Base-by-base conservation (phyloP, 2,113 vertebrate genomes). In the Solea solea region DNA sequence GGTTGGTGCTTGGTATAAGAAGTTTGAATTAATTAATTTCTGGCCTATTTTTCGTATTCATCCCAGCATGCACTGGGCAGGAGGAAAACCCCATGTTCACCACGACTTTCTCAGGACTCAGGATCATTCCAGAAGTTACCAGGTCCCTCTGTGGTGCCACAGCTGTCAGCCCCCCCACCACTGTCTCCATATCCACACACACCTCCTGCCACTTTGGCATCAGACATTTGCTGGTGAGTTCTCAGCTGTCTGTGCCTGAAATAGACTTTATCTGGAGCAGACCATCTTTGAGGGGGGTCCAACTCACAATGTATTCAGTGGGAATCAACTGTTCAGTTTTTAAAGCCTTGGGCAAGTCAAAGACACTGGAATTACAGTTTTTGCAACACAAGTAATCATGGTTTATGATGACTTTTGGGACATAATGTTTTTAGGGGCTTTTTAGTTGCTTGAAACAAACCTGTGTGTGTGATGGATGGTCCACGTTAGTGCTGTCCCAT, bases 191-290 rank as follows among this genome's bases (percentile, higher is more conserved):
- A 58, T 46, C n/a, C 72, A 34, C 77, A 51, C 83, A 71, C 67
- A 34, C 65, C 83, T 27, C 80, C 72, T 25, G 7, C 58, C 64
- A 74, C 54, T 75, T 76, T 65, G 70, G 58, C 63, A 80, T 80
- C 81, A 81, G 76, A 85, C 92, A 93, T 93, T 93, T 93, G 86
- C 89, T 88, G 41, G 86, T 79, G 68, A 83, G 83, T 89, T 90
- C 91, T 94, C 94, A 95, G 92, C 93, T 95, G 94, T 94, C 80
- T 76, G 65, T 72, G 86, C 92, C 89, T 78, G 88, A 94, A 95
- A 93, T 94, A 93, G 90, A 89, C 72, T 72, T 84, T 82, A 92
- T 91, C 89, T 87, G 82, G 90, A 78, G 62, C 68, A 80, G 73
- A 88, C 92, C 87, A 93, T 45, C 72, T 70, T 66, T 45, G 28